Evolutionary conservation across 1,140 invertebrate species (phyloP), one percentile per base, ranked within the genome.

Genomic region (Gryllus bimaculatus): DNA sequence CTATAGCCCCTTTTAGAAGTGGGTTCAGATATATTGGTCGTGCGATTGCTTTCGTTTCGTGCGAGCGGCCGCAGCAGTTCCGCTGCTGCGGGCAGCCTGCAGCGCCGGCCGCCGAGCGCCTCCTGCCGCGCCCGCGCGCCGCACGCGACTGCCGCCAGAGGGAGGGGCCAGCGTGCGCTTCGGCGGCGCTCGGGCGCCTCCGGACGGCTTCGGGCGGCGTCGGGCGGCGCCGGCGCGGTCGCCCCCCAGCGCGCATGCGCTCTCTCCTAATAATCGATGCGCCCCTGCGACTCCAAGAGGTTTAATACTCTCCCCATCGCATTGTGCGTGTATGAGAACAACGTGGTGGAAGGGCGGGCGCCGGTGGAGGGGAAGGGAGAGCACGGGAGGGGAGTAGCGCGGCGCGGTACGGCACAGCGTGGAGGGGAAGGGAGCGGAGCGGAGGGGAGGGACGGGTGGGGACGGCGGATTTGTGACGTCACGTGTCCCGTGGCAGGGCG

Each of bases 291-390:
- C 54, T 66, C 10, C 54, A 18, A 66, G 54, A 66, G 54, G 54
- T 66, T 10, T 66, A 66, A 66, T 66, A 66, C 54, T 10, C 10
- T 66, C 54, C 54, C 54, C 54, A 18, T 13, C 18, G 54, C 54
- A 66, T 66, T 66, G 54, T 66, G 54, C 54, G 54, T 66, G 54
- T 66, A 66, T 66, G 54, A 18, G 54, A 66, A 66, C 54, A 66
- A 39, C 54, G 18, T 13, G 10, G 54, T 66, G 54, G 54, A 66
- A 66, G 54, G 54, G 10, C 10, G 10, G 10, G 54, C 54, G 54
- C 1, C 54, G 54, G 54, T 7, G 54, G 54, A 10, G 54, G 10
- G 18, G 54, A 10, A 66, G 54, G 54, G 54, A 66, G 54, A 66
- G 54, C 10, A 66, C 54, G 10, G 10, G 54, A 13, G 54, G 54